Conservation (phyloP, 2,113 vertebrate species). For the Chrysochloris asiatica region DNA sequence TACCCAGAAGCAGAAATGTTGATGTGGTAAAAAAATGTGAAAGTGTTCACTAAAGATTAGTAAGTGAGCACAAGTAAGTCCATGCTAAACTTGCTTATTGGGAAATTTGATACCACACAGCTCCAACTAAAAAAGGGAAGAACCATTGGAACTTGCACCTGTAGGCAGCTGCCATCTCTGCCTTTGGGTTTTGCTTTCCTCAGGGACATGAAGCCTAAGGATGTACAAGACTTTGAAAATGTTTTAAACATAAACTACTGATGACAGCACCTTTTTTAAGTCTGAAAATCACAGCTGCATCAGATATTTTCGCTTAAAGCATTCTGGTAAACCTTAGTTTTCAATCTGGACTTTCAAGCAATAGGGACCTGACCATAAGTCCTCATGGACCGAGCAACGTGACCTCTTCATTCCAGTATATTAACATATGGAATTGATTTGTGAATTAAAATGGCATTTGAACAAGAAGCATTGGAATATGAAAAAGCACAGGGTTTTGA, state of each 20-base stretch:
- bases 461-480: neutral
- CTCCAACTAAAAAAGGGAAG: neutral
- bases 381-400: neutral
- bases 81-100: neutral
- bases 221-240: slow-evolving; percentile 28
- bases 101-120: neutral
- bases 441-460: slow-evolving; percentile 39
- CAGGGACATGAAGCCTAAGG: neutral
- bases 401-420: neutral
- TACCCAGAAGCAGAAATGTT: no score
- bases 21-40: no score
- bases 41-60: no score
- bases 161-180: neutral
- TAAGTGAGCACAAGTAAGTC: no score
- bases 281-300: slow-evolving; percentile 47
- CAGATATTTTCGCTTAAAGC: neutral
- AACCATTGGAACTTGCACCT: neutral
- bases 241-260: slow-evolving; percentile 43
- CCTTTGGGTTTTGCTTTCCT: slow-evolving; percentile 36
- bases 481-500: neutral
- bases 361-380: neutral
- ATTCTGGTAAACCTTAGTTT: slow-evolving; percentile 25
- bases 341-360: slow-evolving; percentile 40
- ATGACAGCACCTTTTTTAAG: neutral
- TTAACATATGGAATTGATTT: slow-evolving; percentile 44